phyloP scores from a whole-genome alignment of 2,888 invertebrate genomes.

The Drosophila seclusa region DNA sequence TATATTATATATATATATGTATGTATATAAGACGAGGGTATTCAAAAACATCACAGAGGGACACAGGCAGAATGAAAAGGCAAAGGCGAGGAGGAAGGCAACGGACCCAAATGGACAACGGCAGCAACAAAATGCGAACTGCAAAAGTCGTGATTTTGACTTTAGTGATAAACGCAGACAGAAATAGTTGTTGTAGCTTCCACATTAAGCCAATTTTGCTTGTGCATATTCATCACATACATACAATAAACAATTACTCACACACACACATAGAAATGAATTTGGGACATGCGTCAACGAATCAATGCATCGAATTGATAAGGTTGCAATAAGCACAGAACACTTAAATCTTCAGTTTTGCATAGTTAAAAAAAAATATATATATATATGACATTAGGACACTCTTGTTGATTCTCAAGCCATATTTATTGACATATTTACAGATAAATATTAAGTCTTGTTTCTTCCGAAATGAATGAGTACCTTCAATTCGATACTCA shows the following conservation, averaged over 20 bases:
- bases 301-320: slow-evolving; percentile 42
- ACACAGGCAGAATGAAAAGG: slow-evolving; percentile 24
- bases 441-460: not conserved
- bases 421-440: not conserved
- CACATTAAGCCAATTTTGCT: slow-evolving; percentile 47
- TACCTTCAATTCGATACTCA: slow-evolving; percentile 32
- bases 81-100: slow-evolving; percentile 26
- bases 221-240: not conserved
- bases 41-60: slow-evolving; percentile 38
- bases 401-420: not conserved
- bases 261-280: not conserved
- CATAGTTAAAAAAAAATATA: not conserved
- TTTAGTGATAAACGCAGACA: slow-evolving; percentile 67
- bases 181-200: slow-evolving; percentile 32
- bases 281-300: slow-evolving; percentile 29
- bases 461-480: not conserved
- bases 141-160: slow-evolving; percentile 74
- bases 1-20: not conserved
- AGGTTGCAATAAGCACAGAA: slow-evolving; percentile 10
- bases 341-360: slow-evolving; percentile 19
- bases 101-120: slow-evolving; percentile 46
- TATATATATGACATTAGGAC: not conserved
- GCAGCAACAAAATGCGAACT: slow-evolving; percentile 45
- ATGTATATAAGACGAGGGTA: slow-evolving; percentile 11
- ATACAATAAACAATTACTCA: not conserved